Percentiles rank a stretch among this genome's conserved stretches.
Conservation (phyloP, 2,888 invertebrate genomes). For the Eubasilissa splendida region DNA sequence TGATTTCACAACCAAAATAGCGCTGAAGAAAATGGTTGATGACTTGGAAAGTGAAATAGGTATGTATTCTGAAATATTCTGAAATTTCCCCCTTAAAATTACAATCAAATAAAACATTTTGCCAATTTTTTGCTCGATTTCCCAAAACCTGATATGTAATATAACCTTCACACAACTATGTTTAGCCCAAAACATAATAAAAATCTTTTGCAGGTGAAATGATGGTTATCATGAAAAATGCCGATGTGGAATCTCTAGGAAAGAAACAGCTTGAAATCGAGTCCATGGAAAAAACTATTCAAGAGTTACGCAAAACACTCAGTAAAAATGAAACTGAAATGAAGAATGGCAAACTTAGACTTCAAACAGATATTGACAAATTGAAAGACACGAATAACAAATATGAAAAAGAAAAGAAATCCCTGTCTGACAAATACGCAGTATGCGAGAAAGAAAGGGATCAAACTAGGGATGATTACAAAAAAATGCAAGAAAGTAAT, state of each 20-base stretch:
- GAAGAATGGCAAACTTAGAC: constrained; percentile 70
- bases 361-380: constrained; percentile 71
- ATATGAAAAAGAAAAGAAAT: constrained; percentile 69
- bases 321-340: constrained; percentile 70
- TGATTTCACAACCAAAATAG: constrained; percentile 80
- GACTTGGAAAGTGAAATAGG: constrained; percentile 91
- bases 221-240: constrained; percentile 75
- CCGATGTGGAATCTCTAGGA: constrained; percentile 69
- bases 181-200: too few relatives aligned
- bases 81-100: too few relatives aligned
- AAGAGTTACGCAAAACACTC: constrained; percentile 71
- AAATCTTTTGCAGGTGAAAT: constrained; percentile 70
- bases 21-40: constrained; percentile 87
- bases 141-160: too few relatives aligned
- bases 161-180: too few relatives aligned
- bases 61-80: constrained; percentile 61
- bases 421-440: constrained; percentile 67
- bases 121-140: not conserved
- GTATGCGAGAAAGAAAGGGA: constrained; percentile 65
- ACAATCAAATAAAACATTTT: too few relatives aligned
- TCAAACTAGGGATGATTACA: constrained; percentile 67
- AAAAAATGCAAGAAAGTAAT: constrained; percentile 77
- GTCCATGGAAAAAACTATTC: constrained; percentile 71
- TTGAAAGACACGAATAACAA: constrained; percentile 71
- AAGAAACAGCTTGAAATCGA: constrained; percentile 69